phyloP scores from a whole-genome alignment of 2,797 vertebrate species.

The Apodemus agrarius region DNA sequence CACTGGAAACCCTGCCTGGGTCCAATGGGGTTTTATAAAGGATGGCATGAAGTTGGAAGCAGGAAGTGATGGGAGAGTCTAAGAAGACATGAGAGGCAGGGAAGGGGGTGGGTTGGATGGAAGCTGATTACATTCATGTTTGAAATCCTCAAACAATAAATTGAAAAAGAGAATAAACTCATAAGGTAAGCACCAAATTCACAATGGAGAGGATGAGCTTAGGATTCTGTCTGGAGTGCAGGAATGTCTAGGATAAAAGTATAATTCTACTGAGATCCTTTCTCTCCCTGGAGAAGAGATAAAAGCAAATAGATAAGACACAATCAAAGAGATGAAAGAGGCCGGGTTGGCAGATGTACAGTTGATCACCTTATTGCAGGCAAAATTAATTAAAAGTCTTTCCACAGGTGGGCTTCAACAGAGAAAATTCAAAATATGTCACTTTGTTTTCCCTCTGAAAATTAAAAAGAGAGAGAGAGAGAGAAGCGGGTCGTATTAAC shows the following conservation, averaged over 20 bases:
- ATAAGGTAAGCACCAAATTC: neutral
- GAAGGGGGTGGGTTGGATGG: neutral
- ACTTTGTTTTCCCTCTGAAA: slow-evolving; percentile 20
- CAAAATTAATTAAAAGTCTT: slow-evolving; percentile 64
- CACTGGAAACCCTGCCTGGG: neutral
- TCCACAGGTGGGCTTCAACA: slow-evolving; percentile 60
- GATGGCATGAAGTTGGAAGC: neutral
- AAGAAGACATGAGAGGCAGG: neutral
- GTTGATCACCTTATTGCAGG: slow-evolving; percentile 44
- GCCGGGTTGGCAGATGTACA: neutral
- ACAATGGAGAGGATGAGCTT: neutral
- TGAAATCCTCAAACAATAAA: neutral
- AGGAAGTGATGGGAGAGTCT: neutral
- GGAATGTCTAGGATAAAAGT: slow-evolving; percentile 2
- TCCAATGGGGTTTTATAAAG: neutral
- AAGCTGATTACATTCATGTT: neutral
- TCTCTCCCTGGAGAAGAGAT: slow-evolving; percentile 39
- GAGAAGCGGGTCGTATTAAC: neutral
- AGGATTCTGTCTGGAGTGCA: neutral
- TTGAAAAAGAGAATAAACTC: neutral
- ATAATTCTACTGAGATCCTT: neutral
- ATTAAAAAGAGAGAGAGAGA: neutral
- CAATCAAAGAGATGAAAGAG: slow-evolving; percentile 56
- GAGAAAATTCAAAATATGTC: slow-evolving; percentile 21
- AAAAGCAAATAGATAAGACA: slow-evolving; percentile 60